A percentile compares a stretch with the other conserved stretches of the same genome.
Conservation (phyloP, 2,797 vertebrate genomes). For the Chiroxiphia lanceolata region DNA sequence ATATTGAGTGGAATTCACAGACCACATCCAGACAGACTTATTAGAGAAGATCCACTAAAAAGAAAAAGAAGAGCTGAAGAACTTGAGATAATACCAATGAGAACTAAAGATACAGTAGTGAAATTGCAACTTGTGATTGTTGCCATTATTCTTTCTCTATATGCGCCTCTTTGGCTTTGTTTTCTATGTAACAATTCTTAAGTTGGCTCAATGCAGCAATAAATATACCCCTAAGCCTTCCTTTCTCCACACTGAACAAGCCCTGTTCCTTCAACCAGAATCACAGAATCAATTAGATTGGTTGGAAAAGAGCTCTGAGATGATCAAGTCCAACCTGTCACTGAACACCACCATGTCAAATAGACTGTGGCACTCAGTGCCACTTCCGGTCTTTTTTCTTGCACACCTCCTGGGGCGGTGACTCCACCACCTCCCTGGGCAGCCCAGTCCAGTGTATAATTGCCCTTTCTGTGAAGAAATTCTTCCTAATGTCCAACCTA, state of each 20-base stretch:
- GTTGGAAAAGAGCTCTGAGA: background rate
- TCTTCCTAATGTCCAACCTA: background rate
- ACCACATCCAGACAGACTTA: too few species aligned
- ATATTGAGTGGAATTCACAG: background rate
- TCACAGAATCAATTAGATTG: background rate
- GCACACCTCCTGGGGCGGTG: background rate
- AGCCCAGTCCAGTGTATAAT: background rate
- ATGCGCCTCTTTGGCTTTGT: too few species aligned
- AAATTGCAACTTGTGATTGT: too few species aligned
- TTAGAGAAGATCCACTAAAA: too few species aligned
- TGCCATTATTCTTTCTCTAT: too few species aligned
- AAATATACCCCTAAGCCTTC: background rate
- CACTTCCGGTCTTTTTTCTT: background rate
- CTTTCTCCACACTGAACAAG: background rate
- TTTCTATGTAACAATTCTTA: too few species aligned
- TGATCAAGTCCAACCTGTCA: background rate
- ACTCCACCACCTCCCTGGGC: background rate
- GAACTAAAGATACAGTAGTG: too few species aligned
- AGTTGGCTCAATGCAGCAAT: background rate
- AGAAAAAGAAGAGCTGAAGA: too few species aligned
- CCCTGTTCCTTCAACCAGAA: background rate
- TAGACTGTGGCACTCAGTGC: background rate
- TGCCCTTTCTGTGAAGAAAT: background rate
- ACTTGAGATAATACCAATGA: too few species aligned
- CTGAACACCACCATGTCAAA: background rate